Evolutionary conservation across 2,113 vertebrate genomes (phyloP).

Genomic region (Alosa alosa): DNA sequence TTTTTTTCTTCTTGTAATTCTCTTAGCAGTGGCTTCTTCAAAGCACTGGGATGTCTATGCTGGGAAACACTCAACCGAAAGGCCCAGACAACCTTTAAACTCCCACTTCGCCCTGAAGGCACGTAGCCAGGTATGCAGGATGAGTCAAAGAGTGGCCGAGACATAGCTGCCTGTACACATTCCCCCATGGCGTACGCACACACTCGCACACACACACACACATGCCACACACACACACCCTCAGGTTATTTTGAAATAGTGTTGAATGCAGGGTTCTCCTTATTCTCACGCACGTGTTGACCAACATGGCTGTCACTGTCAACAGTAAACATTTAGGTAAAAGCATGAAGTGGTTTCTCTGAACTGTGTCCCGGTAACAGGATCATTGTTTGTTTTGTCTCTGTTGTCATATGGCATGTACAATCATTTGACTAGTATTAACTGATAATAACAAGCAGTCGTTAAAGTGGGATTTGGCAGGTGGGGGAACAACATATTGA

Average conservation of each 20-base stretch:
- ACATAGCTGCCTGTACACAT: constrained; percentile 36
- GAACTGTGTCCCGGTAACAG: too few species aligned
- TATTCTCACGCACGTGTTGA: constrained; percentile 5
- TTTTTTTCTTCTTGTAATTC: neutral
- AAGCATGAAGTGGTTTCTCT: neutral
- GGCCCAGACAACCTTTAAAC: constrained; percentile 60
- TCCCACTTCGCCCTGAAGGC: constrained; percentile 61
- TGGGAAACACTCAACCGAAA: constrained; percentile 66
- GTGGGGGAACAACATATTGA: too few species aligned
- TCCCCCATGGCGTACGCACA: constrained; percentile 6
- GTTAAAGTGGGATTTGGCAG: too few species aligned
- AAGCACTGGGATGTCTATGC: constrained; percentile 36
- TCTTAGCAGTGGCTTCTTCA: neutral
- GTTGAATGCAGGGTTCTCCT: neutral
- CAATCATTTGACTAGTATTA: too few species aligned
- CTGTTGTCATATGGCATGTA: too few species aligned
- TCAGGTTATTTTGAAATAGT: neutral
- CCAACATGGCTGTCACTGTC: neutral
- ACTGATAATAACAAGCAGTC: too few species aligned
- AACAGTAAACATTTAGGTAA: neutral
- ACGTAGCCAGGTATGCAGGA: constrained; percentile 50
- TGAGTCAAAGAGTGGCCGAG: constrained; percentile 65
- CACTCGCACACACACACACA: neutral
- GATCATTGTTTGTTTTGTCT: neutral
- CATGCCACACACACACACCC: neutral